Conservation (phyloP, 2,888 invertebrate genomes). For the Ectemnius continuus region DNA sequence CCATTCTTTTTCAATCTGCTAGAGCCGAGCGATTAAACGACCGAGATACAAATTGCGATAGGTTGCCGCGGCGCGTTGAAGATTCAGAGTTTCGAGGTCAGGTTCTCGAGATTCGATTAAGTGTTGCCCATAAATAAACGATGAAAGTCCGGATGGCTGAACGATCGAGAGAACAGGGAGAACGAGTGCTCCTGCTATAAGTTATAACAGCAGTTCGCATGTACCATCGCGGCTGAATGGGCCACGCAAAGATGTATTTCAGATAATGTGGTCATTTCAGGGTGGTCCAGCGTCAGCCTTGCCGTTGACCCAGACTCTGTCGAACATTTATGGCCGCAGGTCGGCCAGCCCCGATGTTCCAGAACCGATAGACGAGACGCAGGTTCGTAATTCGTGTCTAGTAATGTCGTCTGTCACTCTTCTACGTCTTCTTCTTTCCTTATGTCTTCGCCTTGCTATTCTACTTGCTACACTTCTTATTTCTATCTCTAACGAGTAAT, state of each 20-base stretch:
- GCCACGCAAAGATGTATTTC: constrained; percentile 42
- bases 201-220: background rate
- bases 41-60: no score
- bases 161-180: no score
- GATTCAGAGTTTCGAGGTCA: no score
- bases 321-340: constrained; percentile 77
- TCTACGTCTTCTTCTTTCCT: background rate
- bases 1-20: no score
- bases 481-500: background rate
- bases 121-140: no score
- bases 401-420: constrained; percentile 27
- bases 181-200: background rate
- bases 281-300: constrained; percentile 73
- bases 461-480: constrained; percentile 3
- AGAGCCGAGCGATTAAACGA: no score
- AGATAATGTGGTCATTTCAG: constrained; percentile 66
- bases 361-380: constrained; percentile 69
- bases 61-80: no score
- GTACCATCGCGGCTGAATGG: constrained; percentile 12
- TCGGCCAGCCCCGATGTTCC: constrained; percentile 76
- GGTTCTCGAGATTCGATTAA: no score
- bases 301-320: constrained; percentile 78
- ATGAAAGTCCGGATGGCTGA: no score
- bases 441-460: background rate
- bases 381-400: constrained; percentile 68